Base-by-base conservation (phyloP, 2,797 vertebrate genomes). In the Denticeps clupeoides region DNA sequence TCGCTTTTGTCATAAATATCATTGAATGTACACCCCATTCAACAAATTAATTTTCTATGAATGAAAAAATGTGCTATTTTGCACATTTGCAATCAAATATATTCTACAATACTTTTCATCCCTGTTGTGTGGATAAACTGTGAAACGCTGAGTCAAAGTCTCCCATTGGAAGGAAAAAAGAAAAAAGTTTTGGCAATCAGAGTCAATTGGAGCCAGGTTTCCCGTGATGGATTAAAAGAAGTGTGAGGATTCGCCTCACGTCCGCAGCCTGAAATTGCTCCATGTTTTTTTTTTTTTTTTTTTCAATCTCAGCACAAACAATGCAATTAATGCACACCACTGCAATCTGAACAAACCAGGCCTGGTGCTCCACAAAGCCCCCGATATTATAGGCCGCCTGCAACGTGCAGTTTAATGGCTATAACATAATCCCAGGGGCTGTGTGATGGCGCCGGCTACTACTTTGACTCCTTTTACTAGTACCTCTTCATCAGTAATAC, bases 151-250 rank as follows among this genome's bases (percentile, higher is more conserved):
- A 24, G 4, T 41, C 26, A 40, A 23, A 19, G 27, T 28, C 25
- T 18, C 26, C 15, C 32, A 42, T 47, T 54, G 44, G 23, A 23
- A 51, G 37, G 31, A 51, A 51, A 21, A 18, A 37, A 37, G 24
- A 45, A 37, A 24, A 51, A 28, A 37, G 18, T 27, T 43, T 11
- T 13, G 21, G 47, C 51, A 38, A 41, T 51, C 38, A 25, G 25
- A 31, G 25, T 33, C 19, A n/a, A 21, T 32, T 37, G 47, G 29
- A 23, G 9, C 27, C 45, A 26, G 35, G 42, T 52, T 53, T 45
- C 28, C 48, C 47, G 45, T 54, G 49, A 64, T 57, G 54, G 49
- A 60, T 51, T 57, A 19, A 52, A 57, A 48, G 4, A 45, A 23
- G 41, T 15, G 35, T 24, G 16, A 26, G 18, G 41, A 56, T 53